Evolutionary conservation across 2,113 vertebrate genomes (phyloP), one percentile per base, ranked within the genome.

Genomic region (Chaenocephalus aceratus): DNA sequence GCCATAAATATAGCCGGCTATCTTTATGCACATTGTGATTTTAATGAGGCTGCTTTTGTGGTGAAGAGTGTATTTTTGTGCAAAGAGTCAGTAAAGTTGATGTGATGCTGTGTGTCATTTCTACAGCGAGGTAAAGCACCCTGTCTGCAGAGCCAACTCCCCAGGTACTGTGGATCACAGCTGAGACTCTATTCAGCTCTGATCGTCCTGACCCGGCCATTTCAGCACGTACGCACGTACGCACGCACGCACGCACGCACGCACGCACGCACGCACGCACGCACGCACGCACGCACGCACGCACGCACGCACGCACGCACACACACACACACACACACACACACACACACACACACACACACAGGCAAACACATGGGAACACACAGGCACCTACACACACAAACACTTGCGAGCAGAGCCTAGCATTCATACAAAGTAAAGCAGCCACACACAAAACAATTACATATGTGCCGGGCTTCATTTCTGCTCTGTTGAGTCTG

Each of bases 401-500:
- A 30, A 4, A 30, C 30, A 30, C 3, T 4, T 30, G 30, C 30
- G 30, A 61, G 18, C 21, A 70, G 64, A 79, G 46, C 46, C 60
- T 34, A 46, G 61, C 65, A 67, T 75, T 69, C 71, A 73, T 54
- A 76, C 45, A 79, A 67, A 78, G 65, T 46, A 59, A 84, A 59
- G 73, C 60, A 79, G 30, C 21, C 52, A 30, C 77, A 72, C 74
- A 80, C 62, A 84, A 79, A 79, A 67, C 65, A 73, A 74, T 80
- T 58, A 56, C 58, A 84, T 66, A 63, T 87, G 74, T 78, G 79
- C 84, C 73, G 23, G 63, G 60, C 84, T 88, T 88, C 13, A 72
- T 90, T 88, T 88, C 77, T 82, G 86, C 88, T 90, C 82, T 45
- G 58, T n/a, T 84, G 89, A 73, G 57, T 89, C 75, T 83, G 83